Base-by-base conservation (phyloP, 2,888 invertebrate genomes). In the Eupithecia dodoneata region DNA sequence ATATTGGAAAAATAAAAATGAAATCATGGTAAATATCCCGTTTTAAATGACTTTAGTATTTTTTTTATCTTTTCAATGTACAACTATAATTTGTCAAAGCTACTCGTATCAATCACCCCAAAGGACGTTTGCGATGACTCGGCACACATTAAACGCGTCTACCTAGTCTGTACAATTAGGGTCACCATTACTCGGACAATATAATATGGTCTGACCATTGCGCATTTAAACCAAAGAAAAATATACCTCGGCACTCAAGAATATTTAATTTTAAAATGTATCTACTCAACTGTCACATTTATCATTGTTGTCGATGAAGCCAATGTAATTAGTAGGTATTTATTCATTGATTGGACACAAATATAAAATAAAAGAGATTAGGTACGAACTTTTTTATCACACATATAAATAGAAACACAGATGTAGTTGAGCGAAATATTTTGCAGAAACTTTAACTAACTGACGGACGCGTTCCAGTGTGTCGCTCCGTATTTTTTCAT, bases 381-480 rank as follows among this genome's bases (percentile, higher is more conserved):
- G 66, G 42, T 15, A 3, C 41, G 30, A 30, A 30, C 0, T 30
- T 30, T 71, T 49, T 80, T 76, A 79, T 80, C 73, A n/a, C 15
- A 55, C 76, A 77, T 82, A 81, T 79, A 82, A 78, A 72, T 69
- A 74, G 30, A 30, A 65, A 73, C n/a, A 67, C 52, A 4, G 18
- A 12, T 76, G 49, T 10, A 44, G 41, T 55, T 30, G 1, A 15
- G 9, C 15, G 52, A 42, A 18, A 15, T 41, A 66, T 18, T 67
- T 69, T 72, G 63, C 72, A 63, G 63, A 63, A 30, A 30, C 12
- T 63, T 59, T 18, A 63, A n/a, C 6, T 7, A 70, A 55, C 9
- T 10, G 59, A 71, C 87, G 88, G 87, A 86, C 89, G 90, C 87
- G 88, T 85, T 65, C 85, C 83, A 89, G 90, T 90, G 91, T 81